Evolutionary conservation across 1,140 invertebrate genomes (phyloP), one percentile per base, ranked within the genome.

Genomic region (Trachymyrmex septentrionalis): DNA sequence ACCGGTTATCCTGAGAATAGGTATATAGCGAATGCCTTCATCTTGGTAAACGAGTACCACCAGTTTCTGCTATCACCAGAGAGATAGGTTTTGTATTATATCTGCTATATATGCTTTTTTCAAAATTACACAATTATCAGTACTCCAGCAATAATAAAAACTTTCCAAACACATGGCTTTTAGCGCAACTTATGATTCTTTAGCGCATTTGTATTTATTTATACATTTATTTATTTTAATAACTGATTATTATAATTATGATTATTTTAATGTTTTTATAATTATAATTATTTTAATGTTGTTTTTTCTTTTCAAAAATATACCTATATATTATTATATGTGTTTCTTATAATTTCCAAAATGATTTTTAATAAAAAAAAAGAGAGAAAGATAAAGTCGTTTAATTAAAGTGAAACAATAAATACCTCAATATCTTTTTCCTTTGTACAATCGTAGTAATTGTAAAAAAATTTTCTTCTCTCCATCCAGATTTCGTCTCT

Each of bases 11-110:
- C 73, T 61, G 50, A 85, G 71, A 77, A 88, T 61, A 76, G 76
- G 66, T 82, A 67, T 64, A 86, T 78, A 71, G 80, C 59, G 55
- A 50, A 80, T 69, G 34, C 75, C 44, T 63, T 72, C 50, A 50
- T 75, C 64, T 69, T 66, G 88, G 86, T 90, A 88, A 90, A 90
- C 75, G 89, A 85, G 73, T 90, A 73, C 86, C n/a, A n/a, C n/a
- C n/a, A 78, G 87, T 90, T 91, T 84, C 86, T 80, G 55, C 9
- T 75, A 75, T 9, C 55, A 50, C 7, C 24, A 3, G 69, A 73
- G 14, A 24, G 59, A 38, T 24, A n/a, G 48, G 53, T 48, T 59
- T 84, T 75, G n/a, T 27, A 69, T 50, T 84, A 75, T 34, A 75
- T 57, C 44, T 30, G 16, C 44, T 30, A 10, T 21, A 55, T 21